Conservation (phyloP, 1,140 invertebrate species). For the Sipha flava region DNA sequence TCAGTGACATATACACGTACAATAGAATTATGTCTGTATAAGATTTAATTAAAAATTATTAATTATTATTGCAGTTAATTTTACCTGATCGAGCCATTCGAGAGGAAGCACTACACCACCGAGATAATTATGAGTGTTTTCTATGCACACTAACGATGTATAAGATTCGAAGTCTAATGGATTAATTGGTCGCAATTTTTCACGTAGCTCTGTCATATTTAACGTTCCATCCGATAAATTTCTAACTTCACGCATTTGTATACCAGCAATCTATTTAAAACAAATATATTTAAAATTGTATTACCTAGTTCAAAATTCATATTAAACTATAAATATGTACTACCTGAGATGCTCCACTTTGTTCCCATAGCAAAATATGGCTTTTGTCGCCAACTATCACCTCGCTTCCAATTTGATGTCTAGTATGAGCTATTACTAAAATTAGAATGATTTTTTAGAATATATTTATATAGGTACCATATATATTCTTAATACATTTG, state of each 20-base stretch:
- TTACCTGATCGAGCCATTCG: constrained; percentile 64
- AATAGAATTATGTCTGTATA: too few relatives aligned
- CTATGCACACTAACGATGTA: constrained; percentile 71
- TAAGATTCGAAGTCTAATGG: constrained; percentile 62
- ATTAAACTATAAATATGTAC: not conserved
- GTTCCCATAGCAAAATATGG: constrained; percentile 81
- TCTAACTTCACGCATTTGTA: constrained; percentile 59
- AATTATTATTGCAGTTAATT: not conserved
- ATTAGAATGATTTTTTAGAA: constrained; percentile 35
- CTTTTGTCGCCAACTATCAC: constrained; percentile 71
- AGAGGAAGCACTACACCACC: constrained; percentile 76
- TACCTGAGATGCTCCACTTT: constrained; percentile 60
- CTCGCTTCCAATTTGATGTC: constrained; percentile 71
- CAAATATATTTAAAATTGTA: not conserved
- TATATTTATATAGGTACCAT: too few relatives aligned
- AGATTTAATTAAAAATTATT: too few relatives aligned
- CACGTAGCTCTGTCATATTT: constrained; percentile 58
- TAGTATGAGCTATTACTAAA: constrained; percentile 76
- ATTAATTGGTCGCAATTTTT: not conserved
- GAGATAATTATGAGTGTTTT: constrained; percentile 86
- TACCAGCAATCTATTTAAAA: constrained; percentile 61
- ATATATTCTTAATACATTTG: too few relatives aligned
- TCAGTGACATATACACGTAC: too few relatives aligned
- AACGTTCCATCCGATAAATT: constrained; percentile 83
- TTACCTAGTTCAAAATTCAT: too few relatives aligned